Evolutionary conservation across 2,113 vertebrate genomes (phyloP), one percentile per base, ranked within the genome.

Genomic region (Orthonyx spaldingii): DNA sequence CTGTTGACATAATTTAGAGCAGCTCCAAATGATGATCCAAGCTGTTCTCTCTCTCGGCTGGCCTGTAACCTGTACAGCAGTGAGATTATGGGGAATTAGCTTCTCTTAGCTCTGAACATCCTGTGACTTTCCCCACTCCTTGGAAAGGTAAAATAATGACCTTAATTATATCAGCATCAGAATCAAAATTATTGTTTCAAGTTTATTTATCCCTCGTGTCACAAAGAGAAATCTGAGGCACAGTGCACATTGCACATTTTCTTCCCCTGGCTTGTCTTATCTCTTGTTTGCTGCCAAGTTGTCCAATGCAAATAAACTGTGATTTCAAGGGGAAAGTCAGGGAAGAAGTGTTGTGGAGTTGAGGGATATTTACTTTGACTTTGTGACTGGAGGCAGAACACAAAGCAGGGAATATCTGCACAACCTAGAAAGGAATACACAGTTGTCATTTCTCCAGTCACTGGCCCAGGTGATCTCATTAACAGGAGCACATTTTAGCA

Each of bases 311-410:
- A 89, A 92, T 75, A 87, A 86, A 63, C 35, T 59, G 82, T 66
- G 53, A 61, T 94, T 96, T 94, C 60, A 94, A 92, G 74, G 60
- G 56, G 49, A 81, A 95, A 82, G 65, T 41, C 80, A 68, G 37
- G 74, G 63, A 52, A 64, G 61, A 89, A 85, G 19, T 56, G 64
- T 70, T 76, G 53, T 41, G 37, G 49, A 52, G 55, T 41, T 77
- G 93, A 90, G 66, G 72, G 72, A 72, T 96, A 96, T 94, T 96
- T 92, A 49, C 42, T 93, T 71, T 87, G 92, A 95, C 83, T 96
- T 77, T 83, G 89, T 84, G 82, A 68, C 93, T 87, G 37, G 76
- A 95, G 76, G 91, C 52, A 77, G 63, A 69, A 84, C n/a, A 59
- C 56, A 87, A 84, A 57, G 16, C 76, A 66, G 60, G 55, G 71